Evolutionary conservation across 2,888 invertebrate genomes (phyloP).

Genomic region (Oasisia sp.): DNA sequence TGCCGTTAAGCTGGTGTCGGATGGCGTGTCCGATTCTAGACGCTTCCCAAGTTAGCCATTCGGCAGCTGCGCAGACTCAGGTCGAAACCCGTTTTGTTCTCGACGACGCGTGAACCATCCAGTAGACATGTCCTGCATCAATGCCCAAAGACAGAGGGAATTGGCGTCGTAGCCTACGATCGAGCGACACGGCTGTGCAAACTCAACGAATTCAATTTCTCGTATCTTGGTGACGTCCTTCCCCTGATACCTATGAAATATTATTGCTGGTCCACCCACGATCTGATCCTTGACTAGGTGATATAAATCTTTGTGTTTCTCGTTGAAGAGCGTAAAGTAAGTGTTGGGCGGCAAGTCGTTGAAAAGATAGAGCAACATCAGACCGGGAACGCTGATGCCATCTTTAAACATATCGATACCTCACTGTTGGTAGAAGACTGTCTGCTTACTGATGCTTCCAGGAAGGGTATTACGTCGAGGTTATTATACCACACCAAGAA

Average conservation of each 20-base stretch:
- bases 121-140: neutral
- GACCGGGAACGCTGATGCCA: constrained; percentile 41
- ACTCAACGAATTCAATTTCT: neutral
- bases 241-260: neutral
- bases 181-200: neutral
- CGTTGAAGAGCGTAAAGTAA: constrained; percentile 40
- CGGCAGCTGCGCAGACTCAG: neutral
- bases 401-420: constrained; percentile 43
- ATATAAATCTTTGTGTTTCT: constrained; percentile 38
- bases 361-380: constrained; percentile 38
- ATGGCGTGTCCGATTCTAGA: neutral
- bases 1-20: constrained; percentile 8
- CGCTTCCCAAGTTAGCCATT: neutral
- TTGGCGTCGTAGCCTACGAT: neutral
- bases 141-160: neutral
- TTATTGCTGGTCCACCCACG: neutral
- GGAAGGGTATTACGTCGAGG: constrained; percentile 41
- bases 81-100: neutral
- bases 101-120: neutral
- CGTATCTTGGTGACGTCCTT: neutral
- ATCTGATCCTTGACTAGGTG: neutral
- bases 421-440: constrained; percentile 37
- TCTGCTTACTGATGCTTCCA: constrained; percentile 39
- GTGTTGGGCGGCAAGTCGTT: constrained; percentile 32
- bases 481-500: constrained; percentile 46